A percentile compares a stretch with the other conserved stretches of the same genome.
These are phyloP conservation scores for Platyscapa corneri DNA, from an alignment of 1,140 invertebrate species.

Conservation along the genomic window DNA sequence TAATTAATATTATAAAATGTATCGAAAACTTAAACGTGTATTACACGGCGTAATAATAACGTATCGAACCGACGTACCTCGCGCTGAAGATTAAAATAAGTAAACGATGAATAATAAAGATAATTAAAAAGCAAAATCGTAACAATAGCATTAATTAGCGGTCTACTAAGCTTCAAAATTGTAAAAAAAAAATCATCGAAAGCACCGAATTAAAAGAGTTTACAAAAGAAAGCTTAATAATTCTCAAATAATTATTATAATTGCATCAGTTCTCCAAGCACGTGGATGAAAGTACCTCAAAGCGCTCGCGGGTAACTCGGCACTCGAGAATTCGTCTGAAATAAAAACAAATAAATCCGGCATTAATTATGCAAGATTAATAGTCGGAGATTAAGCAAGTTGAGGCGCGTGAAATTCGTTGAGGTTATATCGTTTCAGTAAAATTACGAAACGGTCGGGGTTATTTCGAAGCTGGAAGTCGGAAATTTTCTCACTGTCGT, in stretches of 20 bases:
- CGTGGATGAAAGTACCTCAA: background rate
- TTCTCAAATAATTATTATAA: conserved; percentile 47
- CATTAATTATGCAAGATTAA: conserved; percentile 51
- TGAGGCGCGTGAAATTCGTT: conserved; percentile 27
- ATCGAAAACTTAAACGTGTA: too few relatives aligned
- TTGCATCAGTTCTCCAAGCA: background rate
- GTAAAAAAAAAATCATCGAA: background rate
- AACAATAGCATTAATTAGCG: background rate
- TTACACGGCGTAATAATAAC: background rate
- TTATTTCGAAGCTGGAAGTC: background rate
- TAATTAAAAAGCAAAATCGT: background rate
- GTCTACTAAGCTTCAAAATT: background rate
- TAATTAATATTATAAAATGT: too few relatives aligned
- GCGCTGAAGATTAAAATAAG: too few relatives aligned
- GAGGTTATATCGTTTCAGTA: background rate
- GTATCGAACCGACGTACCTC: too few relatives aligned
- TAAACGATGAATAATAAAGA: too few relatives aligned
- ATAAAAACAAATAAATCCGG: conserved; percentile 33
- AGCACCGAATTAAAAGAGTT: conserved; percentile 25
- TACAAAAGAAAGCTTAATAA: conserved; percentile 34
- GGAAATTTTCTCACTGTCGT: background rate
- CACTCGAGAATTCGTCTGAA: conserved; percentile 4
- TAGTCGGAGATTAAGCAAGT: conserved; percentile 37
- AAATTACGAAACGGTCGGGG: background rate
- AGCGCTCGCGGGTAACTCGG: background rate